Percentiles rank a stretch among this genome's conserved stretches.
phyloP scores from a whole-genome alignment of 2,113 vertebrate genomes.

The Mustelus asterias region DNA sequence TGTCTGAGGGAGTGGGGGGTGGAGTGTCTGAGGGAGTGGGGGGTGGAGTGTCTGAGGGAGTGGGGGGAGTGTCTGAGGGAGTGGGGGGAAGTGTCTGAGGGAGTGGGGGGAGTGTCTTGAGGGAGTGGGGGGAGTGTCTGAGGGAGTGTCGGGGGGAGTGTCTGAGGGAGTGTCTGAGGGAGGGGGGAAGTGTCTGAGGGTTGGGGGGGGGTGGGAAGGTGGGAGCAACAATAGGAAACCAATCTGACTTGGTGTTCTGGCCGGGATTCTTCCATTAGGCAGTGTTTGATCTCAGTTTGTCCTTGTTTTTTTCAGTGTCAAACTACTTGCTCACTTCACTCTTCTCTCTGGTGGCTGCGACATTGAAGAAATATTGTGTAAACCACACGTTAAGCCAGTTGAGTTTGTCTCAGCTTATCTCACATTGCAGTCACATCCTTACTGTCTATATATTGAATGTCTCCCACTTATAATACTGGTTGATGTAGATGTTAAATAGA shows the following conservation, averaged over 20 bases:
- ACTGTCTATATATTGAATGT: not conserved
- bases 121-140: no score
- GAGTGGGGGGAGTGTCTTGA: no score
- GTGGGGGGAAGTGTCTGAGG: no score
- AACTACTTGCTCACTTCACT: no score
- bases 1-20: no score
- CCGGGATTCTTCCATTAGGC: not conserved
- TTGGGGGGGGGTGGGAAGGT: no score
- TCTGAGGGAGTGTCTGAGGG: no score
- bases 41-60: no score
- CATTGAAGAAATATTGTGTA: not conserved
- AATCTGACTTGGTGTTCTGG: not conserved
- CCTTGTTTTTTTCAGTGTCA: not conserved
- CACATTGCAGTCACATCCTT: not conserved
- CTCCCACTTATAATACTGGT: not conserved
- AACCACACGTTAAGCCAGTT: not conserved
- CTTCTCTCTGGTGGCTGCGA: not conserved
- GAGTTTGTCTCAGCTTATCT: not conserved
- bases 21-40: no score
- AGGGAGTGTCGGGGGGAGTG: not conserved
- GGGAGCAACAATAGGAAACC: not conserved
- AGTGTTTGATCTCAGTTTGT: not conserved
- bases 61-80: no score
- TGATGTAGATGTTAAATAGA: not conserved
- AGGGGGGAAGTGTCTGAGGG: no score